A percentile compares a stretch with the other conserved stretches of the same genome.
Conservation (phyloP, 2,113 vertebrate genomes). For the Brachirus orientalis region DNA sequence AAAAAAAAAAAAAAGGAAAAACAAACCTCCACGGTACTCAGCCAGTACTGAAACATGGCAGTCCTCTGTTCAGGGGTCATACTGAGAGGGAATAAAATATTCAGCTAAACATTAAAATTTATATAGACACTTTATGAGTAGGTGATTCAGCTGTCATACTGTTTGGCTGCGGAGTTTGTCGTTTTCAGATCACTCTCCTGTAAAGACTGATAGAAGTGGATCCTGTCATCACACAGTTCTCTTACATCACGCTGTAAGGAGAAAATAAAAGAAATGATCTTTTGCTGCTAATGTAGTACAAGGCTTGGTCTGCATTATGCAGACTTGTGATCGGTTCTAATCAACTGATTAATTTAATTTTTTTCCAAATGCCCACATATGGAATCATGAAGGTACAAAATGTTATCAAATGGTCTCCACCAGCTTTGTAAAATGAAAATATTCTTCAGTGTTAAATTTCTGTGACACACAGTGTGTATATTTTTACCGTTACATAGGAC, state of each 20-base stretch:
- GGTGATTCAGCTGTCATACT: constrained; percentile 37
- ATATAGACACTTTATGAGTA: neutral
- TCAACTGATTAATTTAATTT: too few species aligned
- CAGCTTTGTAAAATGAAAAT: too few species aligned
- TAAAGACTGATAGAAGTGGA: constrained; percentile 78
- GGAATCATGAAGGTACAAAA: too few species aligned
- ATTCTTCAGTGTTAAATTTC: neutral
- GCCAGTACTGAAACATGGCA: constrained; percentile 83
- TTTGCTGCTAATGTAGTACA: too few species aligned
- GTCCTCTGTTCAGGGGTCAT: constrained; percentile 75
- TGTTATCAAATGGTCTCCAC: too few species aligned
- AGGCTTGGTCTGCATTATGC: too few species aligned
- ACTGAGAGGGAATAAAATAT: constrained; percentile 44
- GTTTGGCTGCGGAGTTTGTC: constrained; percentile 9
- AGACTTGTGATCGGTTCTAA: too few species aligned
- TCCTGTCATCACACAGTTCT: constrained; percentile 74
- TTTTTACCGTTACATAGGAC: neutral
- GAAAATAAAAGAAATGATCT: neutral
- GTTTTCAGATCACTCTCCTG: constrained; percentile 75
- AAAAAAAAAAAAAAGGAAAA: neutral
- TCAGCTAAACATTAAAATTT: neutral
- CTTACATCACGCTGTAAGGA: constrained; percentile 70
- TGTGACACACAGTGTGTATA: neutral
- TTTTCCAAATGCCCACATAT: too few species aligned
- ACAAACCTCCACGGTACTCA: constrained; percentile 84